These are phyloP conservation scores for Pardosa pseudoannulata DNA, from an alignment of 2,888 invertebrate genomes.

Conservation along the genomic window DNA sequence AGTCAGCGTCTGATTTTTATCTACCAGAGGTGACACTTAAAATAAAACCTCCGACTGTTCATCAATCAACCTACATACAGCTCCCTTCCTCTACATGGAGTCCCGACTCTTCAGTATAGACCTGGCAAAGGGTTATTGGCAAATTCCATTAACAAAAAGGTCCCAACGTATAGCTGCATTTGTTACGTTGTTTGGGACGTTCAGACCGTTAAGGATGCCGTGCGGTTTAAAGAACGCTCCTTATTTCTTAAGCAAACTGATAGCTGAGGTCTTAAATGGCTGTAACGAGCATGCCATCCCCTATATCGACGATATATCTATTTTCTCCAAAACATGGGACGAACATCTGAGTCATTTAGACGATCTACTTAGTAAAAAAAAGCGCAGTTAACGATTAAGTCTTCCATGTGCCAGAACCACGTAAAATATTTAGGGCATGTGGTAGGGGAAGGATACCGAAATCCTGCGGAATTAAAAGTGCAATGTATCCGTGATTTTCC, in stretches of 20 bases:
- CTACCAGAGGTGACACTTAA: too few species aligned
- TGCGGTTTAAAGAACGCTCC: constrained; percentile 1
- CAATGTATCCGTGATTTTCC: constrained; percentile 46
- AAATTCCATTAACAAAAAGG: constrained; percentile 6
- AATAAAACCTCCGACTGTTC: too few species aligned
- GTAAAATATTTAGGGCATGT: constrained; percentile 15
- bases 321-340: constrained; percentile 21
- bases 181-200: constrained; percentile 4
- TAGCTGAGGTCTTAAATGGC: background rate
- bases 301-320: constrained; percentile 32
- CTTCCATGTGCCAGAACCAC: background rate
- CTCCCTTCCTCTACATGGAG: too few species aligned
- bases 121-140: constrained; percentile 4
- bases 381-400: constrained; percentile 1
- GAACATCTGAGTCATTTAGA: background rate
- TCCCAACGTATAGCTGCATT: background rate
- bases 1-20: too few species aligned
- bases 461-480: background rate
- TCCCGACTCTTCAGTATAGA: too few species aligned
- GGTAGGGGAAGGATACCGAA: background rate
- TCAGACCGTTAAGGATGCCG: background rate
- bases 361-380: background rate
- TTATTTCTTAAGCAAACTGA: constrained; percentile 5
- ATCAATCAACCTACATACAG: too few species aligned
- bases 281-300: constrained; percentile 17